phyloP scores from a whole-genome alignment of 2,113 vertebrate species.

The Neotragus moschatus region DNA sequence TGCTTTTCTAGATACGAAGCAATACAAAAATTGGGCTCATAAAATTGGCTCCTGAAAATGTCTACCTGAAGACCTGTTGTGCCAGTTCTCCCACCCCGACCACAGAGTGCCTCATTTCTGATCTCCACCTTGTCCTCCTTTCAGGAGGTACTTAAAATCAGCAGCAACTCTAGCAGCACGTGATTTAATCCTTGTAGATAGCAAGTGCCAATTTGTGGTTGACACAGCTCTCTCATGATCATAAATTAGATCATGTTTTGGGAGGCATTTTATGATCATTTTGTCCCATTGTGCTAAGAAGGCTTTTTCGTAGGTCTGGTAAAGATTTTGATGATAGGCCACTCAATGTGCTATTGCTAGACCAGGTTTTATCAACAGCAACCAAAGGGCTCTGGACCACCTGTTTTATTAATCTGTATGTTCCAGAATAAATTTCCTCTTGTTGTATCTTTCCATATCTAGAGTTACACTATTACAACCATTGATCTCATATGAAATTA shows the following conservation, averaged over 20 bases:
- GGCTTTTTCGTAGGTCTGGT: background rate
- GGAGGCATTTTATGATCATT: background rate
- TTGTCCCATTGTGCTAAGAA: background rate
- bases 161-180: background rate
- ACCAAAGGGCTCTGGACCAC: background rate
- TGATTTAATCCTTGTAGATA: background rate
- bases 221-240: background rate
- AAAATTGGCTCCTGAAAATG: background rate
- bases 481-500: background rate
- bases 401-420: background rate
- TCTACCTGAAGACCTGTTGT: background rate
- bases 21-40: background rate
- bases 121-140: background rate
- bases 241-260: background rate
- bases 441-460: background rate
- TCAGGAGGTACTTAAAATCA: background rate
- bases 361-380: background rate
- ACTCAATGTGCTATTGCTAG: background rate
- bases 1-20: background rate
- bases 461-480: background rate
- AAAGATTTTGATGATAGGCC: background rate
- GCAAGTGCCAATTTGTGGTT: background rate
- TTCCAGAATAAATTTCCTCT: background rate
- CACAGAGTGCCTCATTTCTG: background rate
- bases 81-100: background rate